Percentiles rank a stretch among this genome's conserved stretches.
Evolutionary conservation across 2,888 invertebrate species (phyloP).

Genomic region (Zygogramma bicolorata): DNA sequence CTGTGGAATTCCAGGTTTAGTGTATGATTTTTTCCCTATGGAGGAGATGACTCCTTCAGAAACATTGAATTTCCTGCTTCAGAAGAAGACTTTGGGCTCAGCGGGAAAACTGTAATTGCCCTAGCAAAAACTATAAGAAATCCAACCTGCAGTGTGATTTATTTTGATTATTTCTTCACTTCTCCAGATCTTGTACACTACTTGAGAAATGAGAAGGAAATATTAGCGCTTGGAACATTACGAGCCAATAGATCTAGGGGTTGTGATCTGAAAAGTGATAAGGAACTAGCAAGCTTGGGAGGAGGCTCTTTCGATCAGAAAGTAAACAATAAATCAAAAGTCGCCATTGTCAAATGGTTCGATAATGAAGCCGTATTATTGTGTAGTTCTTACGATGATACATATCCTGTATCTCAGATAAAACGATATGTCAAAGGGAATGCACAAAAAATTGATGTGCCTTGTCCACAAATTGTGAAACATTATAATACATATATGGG

Average conservation of each 20-base stretch:
- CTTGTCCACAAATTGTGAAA: background rate
- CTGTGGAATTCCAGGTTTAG: background rate
- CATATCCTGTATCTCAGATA: background rate
- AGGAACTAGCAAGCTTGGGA: background rate
- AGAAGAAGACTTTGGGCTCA: conserved; percentile 11
- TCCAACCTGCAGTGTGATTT: conserved; percentile 11
- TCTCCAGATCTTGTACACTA: conserved; percentile 6
- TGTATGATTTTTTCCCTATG: conserved; percentile 19
- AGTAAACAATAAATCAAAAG: no score
- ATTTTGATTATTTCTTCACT: conserved; percentile 27
- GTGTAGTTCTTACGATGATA: no score
- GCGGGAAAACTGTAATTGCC: conserved; percentile 15
- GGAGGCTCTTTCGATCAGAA: background rate
- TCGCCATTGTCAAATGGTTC: conserved; percentile 4
- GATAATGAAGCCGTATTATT: conserved; percentile 6
- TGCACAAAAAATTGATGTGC: conserved; percentile 13
- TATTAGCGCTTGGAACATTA: conserved; percentile 5
- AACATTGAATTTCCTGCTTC: conserved; percentile 9
- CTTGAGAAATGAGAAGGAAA: conserved; percentile 15
- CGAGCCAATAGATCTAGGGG: conserved; percentile 10
- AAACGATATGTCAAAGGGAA: background rate
- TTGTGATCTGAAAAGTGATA: conserved; percentile 13
- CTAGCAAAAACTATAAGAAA: no score
- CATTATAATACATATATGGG: background rate
- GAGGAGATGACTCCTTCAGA: conserved; percentile 14